These are phyloP conservation scores for Rotaria magnacalcarata DNA, from an alignment of 2,888 invertebrate genomes.

Conservation along the genomic window DNA sequence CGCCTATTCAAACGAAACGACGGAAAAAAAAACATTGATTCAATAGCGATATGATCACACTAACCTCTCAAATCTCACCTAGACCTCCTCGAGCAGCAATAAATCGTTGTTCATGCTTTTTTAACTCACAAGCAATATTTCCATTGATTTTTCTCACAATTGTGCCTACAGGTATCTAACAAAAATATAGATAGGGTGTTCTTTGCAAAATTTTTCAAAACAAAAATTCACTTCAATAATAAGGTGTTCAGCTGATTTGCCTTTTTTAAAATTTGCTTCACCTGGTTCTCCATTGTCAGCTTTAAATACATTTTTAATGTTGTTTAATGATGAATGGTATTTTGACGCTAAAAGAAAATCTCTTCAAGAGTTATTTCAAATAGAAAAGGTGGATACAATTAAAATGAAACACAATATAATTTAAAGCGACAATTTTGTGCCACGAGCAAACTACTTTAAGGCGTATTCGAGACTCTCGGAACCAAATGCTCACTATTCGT, in stretches of 20 bases:
- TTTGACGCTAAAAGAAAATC: neutral
- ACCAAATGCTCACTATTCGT: too few relatives aligned
- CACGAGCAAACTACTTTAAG: too few relatives aligned
- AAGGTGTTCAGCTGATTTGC: slow-evolving; percentile 40
- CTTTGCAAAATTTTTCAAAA: too few relatives aligned
- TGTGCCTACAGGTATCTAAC: slow-evolving; percentile 76
- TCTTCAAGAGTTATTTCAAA: too few relatives aligned
- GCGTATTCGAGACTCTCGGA: too few relatives aligned
- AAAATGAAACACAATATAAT: too few relatives aligned
- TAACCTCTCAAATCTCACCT: neutral
- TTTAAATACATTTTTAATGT: slow-evolving; percentile 40
- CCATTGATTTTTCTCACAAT: slow-evolving; percentile 65
- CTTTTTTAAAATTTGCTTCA: slow-evolving; percentile 39
- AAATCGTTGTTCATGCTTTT: slow-evolving; percentile 69
- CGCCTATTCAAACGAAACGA: slow-evolving; percentile 66
- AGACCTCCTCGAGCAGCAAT: slow-evolving; percentile 85
- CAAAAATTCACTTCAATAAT: neutral
- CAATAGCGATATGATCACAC: neutral
- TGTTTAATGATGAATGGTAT: slow-evolving; percentile 39
- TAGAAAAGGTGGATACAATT: too few relatives aligned
- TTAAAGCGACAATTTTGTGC: too few relatives aligned
- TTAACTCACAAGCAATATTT: slow-evolving; percentile 68
- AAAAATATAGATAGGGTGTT: neutral
- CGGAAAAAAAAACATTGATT: neutral
- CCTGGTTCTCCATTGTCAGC: slow-evolving; percentile 43